phyloP scores from a whole-genome alignment of 2,797 vertebrate species.

The Darevskia mixta region DNA sequence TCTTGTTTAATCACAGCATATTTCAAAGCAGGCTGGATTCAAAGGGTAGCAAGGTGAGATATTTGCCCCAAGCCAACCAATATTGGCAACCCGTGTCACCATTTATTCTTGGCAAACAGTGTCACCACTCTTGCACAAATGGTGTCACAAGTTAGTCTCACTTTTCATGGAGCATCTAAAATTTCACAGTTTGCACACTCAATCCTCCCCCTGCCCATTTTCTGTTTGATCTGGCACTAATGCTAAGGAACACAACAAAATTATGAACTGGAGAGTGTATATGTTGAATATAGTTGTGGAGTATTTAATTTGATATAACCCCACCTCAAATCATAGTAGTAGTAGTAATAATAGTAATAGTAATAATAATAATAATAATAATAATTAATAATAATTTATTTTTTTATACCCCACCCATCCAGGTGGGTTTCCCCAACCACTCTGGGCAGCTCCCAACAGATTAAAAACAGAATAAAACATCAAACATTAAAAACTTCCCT shows the following conservation, averaged over 20 bases:
- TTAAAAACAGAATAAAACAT: no score
- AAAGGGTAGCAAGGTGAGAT: neutral
- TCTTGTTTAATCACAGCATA: neutral
- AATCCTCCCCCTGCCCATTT: neutral
- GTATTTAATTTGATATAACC: neutral
- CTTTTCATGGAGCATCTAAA: neutral
- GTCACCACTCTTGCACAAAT: neutral
- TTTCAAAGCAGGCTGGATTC: neutral
- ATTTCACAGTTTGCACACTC: neutral
- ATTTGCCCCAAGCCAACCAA: neutral
- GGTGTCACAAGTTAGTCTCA: neutral
- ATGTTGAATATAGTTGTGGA: neutral
- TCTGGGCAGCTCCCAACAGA: no score
- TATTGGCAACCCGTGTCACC: neutral
- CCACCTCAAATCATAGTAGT: no score
- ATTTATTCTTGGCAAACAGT: neutral
- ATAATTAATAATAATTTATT: no score
- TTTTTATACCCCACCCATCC: no score
- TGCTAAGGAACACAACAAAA: neutral
- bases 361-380: no score
- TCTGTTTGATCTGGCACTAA: neutral
- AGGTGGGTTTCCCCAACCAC: no score
- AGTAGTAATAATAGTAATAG: no score
- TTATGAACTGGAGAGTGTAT: neutral
- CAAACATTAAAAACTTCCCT: no score